These are phyloP conservation scores for Mola mola DNA, from an alignment of 2,113 vertebrate genomes.

Conservation along the genomic window DNA sequence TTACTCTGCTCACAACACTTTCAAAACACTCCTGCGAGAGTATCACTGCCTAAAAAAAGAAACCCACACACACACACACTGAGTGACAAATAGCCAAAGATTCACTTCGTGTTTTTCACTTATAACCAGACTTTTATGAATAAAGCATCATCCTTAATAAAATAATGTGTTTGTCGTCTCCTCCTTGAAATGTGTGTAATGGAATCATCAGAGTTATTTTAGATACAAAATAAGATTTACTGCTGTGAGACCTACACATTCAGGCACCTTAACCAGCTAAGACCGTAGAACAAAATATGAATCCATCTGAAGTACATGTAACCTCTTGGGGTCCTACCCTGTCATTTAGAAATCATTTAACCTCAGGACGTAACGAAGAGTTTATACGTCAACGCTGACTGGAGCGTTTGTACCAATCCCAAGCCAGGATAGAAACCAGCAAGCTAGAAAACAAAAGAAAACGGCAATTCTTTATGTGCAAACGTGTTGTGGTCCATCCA, in stretches of 20 bases:
- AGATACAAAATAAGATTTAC: constrained; percentile 7
- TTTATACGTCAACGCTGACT: constrained; percentile 20
- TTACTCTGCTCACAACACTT: neutral
- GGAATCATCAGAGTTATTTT: constrained; percentile 13
- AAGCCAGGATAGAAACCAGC: constrained; percentile 27
- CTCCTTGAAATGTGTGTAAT: constrained; percentile 22
- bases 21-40: constrained; percentile 8
- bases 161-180: constrained; percentile 9
- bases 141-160: constrained; percentile 25
- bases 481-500: constrained; percentile 53
- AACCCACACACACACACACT: neutral
- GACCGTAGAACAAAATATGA: constrained; percentile 10
- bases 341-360: constrained; percentile 23
- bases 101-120: neutral
- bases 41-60: constrained; percentile 12
- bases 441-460: constrained; percentile 34
- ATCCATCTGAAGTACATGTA: constrained; percentile 11
- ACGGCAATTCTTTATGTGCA: constrained; percentile 56
- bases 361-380: neutral
- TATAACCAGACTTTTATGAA: no score
- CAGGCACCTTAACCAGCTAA: constrained; percentile 33
- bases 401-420: constrained; percentile 37
- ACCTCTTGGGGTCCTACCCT: constrained; percentile 21
- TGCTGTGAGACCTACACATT: constrained; percentile 16
- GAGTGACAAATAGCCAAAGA: neutral